Percentiles rank a stretch among this genome's conserved stretches.
These are phyloP conservation scores for Drosophila parvula DNA, from an alignment of 1,140 invertebrate genomes.

Conservation along the genomic window DNA sequence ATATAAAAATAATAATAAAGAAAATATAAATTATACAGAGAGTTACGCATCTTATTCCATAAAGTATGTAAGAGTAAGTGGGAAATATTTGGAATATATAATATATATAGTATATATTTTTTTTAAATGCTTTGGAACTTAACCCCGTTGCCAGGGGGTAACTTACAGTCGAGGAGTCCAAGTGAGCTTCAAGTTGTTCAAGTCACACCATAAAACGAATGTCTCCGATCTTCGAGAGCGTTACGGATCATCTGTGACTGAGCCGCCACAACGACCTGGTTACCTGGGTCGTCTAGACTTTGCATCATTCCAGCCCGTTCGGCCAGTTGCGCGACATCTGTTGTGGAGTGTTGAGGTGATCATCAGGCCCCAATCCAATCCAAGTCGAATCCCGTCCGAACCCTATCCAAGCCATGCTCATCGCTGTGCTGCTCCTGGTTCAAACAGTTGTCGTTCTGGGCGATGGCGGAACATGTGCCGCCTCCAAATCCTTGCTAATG, in stretches of 20 bases:
- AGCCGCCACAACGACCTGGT: neutral
- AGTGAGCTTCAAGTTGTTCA: neutral
- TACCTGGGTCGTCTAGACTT: slow-evolving; percentile 21
- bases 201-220: neutral
- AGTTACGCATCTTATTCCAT: no score
- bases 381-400: no score
- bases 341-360: slow-evolving; percentile 26
- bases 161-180: slow-evolving; percentile 5
- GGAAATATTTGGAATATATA: neutral
- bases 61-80: no score
- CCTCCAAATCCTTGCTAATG: slow-evolving; percentile 24
- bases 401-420: slow-evolving; percentile 13
- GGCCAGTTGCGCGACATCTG: slow-evolving; percentile 23
- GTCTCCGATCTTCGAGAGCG: slow-evolving; percentile 13
- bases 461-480: slow-evolving; percentile 7
- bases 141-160: neutral
- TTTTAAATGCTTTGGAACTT: no score
- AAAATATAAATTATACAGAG: no score
- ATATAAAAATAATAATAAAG: no score
- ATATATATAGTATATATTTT: no score
- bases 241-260: slow-evolving; percentile 8
- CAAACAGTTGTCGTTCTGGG: slow-evolving; percentile 10
- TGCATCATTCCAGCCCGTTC: neutral
- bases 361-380: neutral
- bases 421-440: slow-evolving; percentile 2